Conservation (phyloP, 1,140 invertebrate species). For the Bradysia coprophila region DNA sequence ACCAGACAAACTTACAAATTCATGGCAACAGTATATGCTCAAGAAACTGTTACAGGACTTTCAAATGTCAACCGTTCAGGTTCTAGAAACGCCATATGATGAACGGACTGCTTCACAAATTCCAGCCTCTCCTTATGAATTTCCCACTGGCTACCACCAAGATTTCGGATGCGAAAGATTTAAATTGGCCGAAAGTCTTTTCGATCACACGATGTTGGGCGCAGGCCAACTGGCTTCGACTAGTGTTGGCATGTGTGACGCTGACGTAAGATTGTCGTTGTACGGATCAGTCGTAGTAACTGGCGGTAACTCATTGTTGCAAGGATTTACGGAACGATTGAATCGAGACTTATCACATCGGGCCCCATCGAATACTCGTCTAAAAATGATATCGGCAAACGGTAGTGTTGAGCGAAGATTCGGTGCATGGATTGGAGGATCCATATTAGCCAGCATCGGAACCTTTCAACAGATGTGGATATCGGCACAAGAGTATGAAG, state of each 20-base stretch:
- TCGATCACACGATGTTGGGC: constrained; percentile 67
- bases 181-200: constrained; percentile 75
- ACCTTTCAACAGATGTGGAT: constrained; percentile 98
- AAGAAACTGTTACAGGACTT: constrained; percentile 66
- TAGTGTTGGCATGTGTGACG: constrained; percentile 85
- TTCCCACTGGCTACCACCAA: constrained; percentile 84
- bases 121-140: constrained; percentile 79
- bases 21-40: constrained; percentile 82
- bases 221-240: constrained; percentile 54
- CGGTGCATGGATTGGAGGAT: constrained; percentile 92
- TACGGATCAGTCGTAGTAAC: constrained; percentile 83
- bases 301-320: constrained; percentile 58
- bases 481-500: constrained; percentile 91
- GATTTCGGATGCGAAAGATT: constrained; percentile 81
- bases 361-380: constrained; percentile 71
- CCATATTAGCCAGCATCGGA: constrained; percentile 84
- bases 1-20: constrained; percentile 63
- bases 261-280: constrained; percentile 77
- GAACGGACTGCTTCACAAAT: constrained; percentile 61
- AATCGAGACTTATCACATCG: constrained; percentile 76
- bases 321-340: constrained; percentile 48
- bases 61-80: constrained; percentile 54
- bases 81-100: constrained; percentile 71
- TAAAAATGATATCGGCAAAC: constrained; percentile 73
- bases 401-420: constrained; percentile 70